Evolutionary conservation across 2,113 vertebrate species (phyloP).

Genomic region (Phylloscopus whistleri): DNA sequence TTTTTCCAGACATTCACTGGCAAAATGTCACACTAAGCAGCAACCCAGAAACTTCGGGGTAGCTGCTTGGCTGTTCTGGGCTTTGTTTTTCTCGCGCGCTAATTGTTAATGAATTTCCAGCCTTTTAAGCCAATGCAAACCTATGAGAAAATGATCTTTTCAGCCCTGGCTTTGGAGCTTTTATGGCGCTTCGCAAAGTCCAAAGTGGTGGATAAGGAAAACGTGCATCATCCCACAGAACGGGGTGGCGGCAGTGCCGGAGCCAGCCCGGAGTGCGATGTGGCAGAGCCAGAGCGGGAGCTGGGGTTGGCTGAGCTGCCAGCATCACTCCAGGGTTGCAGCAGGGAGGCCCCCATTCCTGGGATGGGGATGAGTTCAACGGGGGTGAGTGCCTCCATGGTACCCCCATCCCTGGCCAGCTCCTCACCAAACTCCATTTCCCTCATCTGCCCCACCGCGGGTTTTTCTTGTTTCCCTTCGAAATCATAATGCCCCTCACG

Average conservation of each 20-base stretch:
- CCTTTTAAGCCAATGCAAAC: conserved; percentile 23
- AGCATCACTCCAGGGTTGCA: neutral
- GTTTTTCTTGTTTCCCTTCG: neutral
- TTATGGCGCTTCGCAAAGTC: neutral
- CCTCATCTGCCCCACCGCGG: fast-evolving
- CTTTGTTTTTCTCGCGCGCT: conserved; percentile 37
- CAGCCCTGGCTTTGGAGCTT: neutral
- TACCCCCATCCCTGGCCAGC: too few species aligned
- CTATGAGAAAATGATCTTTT: conserved; percentile 30
- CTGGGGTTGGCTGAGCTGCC: neutral
- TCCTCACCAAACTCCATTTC: neutral
- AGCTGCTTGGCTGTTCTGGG: conserved; percentile 51
- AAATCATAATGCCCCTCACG: neutral
- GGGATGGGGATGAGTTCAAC: neutral
- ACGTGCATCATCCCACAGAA: fast-evolving
- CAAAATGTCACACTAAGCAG: conserved; percentile 61
- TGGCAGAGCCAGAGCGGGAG: fast-evolving
- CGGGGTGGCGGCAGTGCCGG: neutral
- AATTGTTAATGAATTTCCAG: conserved; percentile 47
- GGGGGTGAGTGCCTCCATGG: fast-evolving
- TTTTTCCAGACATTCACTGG: conserved; percentile 61
- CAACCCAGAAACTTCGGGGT: conserved; percentile 60
- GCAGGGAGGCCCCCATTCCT: neutral
- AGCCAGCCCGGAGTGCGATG: neutral
- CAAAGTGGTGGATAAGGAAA: neutral